Evolutionary conservation across 2,113 vertebrate genomes (phyloP).

Genomic region (Oreochromis spilurus): DNA sequence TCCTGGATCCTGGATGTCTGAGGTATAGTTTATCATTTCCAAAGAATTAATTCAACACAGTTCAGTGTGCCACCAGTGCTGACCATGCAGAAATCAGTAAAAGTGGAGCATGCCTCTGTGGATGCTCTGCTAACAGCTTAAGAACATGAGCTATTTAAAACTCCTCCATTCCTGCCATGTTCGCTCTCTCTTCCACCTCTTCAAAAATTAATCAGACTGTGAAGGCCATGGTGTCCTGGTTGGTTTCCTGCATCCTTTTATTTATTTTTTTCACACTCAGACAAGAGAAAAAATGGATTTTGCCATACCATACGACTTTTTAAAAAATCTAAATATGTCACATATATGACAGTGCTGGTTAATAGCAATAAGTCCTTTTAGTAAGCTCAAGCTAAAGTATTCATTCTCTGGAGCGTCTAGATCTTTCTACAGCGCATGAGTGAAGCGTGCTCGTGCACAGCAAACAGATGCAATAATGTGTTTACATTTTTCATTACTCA

Average conservation of each 20-base stretch:
- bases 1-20: not conserved
- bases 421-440: not conserved
- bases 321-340: not conserved
- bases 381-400: not conserved
- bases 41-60: not conserved
- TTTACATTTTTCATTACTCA: not conserved
- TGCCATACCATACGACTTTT: not conserved
- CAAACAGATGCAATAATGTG: not conserved
- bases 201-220: not conserved
- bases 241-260: not conserved
- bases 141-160: not conserved
- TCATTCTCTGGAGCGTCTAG: not conserved
- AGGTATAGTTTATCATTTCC: not conserved
- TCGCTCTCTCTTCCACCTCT: not conserved
- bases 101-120: not conserved
- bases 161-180: not conserved
- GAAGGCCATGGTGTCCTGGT: not conserved
- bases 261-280: not conserved
- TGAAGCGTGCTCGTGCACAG: not conserved
- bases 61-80: not conserved
- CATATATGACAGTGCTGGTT: not conserved
- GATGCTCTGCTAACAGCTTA: not conserved
- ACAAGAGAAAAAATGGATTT: not conserved
- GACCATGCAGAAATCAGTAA: not conserved
- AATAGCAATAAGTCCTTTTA: not conserved